Percentiles rank a stretch among this genome's conserved stretches.
These are phyloP conservation scores for Hedychridium roseum DNA, from an alignment of 2,888 invertebrate species.

Conservation along the genomic window DNA sequence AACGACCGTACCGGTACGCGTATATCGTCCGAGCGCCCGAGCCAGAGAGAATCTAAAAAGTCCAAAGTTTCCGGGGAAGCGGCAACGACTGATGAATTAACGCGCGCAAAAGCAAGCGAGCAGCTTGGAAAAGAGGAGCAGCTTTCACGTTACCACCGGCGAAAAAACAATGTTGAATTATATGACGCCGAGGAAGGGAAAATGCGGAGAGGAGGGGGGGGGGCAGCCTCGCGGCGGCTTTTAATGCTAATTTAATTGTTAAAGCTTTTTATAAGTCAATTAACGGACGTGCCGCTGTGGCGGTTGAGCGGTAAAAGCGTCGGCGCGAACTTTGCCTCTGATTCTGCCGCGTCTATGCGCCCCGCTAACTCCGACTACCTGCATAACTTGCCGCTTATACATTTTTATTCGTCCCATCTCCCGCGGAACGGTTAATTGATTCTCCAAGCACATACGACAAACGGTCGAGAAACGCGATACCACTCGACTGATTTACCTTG, in stretches of 20 bases:
- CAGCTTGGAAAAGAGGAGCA: constrained; percentile 38
- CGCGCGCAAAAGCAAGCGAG: constrained; percentile 28
- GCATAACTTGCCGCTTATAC: no score
- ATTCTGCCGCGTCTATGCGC: no score
- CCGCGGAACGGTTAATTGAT: no score
- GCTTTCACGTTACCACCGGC: constrained; percentile 37
- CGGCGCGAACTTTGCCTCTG: no score
- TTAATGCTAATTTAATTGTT: constrained; percentile 46
- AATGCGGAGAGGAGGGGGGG: constrained; percentile 21
- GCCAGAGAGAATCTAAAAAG: constrained; percentile 42
- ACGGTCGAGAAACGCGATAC: no score
- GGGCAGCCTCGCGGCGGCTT: constrained; percentile 28
- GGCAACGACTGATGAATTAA: constrained; percentile 44
- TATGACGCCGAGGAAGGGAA: constrained; percentile 18
- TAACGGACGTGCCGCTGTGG: constrained; percentile 27
- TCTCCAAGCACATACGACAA: no score
- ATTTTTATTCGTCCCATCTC: no score
- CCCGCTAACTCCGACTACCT: no score
- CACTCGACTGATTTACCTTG: no score
- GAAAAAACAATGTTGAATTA: constrained; percentile 42
- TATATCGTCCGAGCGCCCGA: constrained; percentile 35
- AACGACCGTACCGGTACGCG: constrained; percentile 9
- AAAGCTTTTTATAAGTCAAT: constrained; percentile 46
- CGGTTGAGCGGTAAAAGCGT: constrained; percentile 9
- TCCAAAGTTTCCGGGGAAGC: constrained; percentile 40